Base-by-base conservation (phyloP, 2,888 invertebrate genomes). In the Epistrophe eligans region DNA sequence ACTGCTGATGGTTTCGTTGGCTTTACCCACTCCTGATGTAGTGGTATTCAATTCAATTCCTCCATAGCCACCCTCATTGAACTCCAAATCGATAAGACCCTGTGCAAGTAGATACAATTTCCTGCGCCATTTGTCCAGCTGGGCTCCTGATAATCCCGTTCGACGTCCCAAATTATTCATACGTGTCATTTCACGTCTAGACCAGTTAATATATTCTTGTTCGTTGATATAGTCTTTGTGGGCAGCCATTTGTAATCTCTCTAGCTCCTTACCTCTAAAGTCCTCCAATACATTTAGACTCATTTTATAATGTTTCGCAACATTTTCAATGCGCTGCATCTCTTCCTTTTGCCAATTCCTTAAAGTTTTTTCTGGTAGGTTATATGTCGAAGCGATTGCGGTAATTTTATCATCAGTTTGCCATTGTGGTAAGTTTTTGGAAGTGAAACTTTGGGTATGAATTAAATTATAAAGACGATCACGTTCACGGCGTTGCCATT, bases 401-500 rank as follows among this genome's bases (percentile, higher is more conserved):
- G 7, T 0, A 9, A 91, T 76, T 2, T 87, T 88, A 45, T 90
- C 90, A 72, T 91, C 90, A 4, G 88, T 90, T 77, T 92, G 92
- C 92, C 92, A 92, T 10, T 89, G 89, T 4, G 77, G 88, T 28
- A 92, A 77, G 40, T 91, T 90, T 1, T 89, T 89, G 15, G 89
- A 74, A 0, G 88, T 90, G 79, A 91, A 91, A 66, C 90, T 91
- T 57, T 92, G 92, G n/a, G 90, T 90, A 52, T 90, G 89, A 24
- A 92, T 92, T 35, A 92, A 89, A 4, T 89, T 89, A 79, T 92
- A 92, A 0, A 92, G 89, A 5, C 92, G 92, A 89, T 92, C 92
- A 4, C 92, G 91, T 83, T 92, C 91, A 28, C 88, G 89, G 48
- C 89, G 90, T 81, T 92, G 91, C 92, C 92, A 92, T 0, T 77